Percentiles rank a stretch among this genome's conserved stretches.
These are phyloP conservation scores for Cosmia pyralina DNA, from an alignment of 2,888 invertebrate genomes.

Conservation along the genomic window DNA sequence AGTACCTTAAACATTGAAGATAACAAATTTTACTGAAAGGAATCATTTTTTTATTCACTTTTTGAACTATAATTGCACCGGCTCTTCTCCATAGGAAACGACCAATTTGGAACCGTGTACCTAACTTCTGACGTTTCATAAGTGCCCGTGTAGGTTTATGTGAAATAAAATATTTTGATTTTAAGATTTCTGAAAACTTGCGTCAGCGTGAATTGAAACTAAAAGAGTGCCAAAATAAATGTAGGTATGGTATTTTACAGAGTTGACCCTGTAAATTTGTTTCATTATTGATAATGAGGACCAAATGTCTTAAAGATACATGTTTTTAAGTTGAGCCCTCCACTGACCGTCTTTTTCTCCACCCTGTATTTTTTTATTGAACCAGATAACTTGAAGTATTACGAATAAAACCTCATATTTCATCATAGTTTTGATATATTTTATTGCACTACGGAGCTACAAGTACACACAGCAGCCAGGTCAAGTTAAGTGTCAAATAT, in stretches of 20 bases:
- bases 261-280: no score
- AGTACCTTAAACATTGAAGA: neutral
- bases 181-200: neutral
- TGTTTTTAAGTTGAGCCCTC: neutral
- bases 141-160: no score
- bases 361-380: neutral
- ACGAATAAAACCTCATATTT: constrained; percentile 55
- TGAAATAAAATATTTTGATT: no score
- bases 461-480: constrained; percentile 17
- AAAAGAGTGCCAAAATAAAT: constrained; percentile 7
- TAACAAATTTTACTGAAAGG: neutral
- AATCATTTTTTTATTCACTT: neutral
- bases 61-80: no score
- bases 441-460: constrained; percentile 19
- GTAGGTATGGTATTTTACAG: neutral
- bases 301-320: neutral
- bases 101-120: no score
- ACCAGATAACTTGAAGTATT: constrained; percentile 35
- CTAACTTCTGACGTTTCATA: no score
- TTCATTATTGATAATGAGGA: neutral
- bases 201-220: neutral
- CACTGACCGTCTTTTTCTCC: neutral
- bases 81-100: no score
- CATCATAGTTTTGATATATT: constrained; percentile 38
- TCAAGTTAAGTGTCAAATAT: constrained; percentile 2